Evolutionary conservation across 1,140 invertebrate genomes (phyloP).

Genomic region (Choristoneura fumiferana): DNA sequence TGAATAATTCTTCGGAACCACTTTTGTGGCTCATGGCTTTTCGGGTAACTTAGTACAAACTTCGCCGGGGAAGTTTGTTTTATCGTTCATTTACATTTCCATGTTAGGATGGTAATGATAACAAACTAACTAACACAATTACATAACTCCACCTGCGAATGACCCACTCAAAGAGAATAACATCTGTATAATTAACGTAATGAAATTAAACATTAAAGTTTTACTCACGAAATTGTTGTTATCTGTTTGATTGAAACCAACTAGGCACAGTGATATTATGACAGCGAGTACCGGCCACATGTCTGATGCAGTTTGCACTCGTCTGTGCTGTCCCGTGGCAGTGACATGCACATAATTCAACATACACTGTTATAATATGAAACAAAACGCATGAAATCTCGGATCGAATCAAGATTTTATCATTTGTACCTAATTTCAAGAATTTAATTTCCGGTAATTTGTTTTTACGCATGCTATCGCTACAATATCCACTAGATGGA

Average conservation of each 20-base stretch:
- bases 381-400: neutral
- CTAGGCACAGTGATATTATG: neutral
- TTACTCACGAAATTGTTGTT: slow-evolving; percentile 15
- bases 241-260: slow-evolving; percentile 13
- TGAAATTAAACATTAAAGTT: slow-evolving; percentile 2
- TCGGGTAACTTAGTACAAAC: slow-evolving; percentile 1
- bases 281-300: neutral
- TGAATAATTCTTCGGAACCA: neutral
- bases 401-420: neutral
- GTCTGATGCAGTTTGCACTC: slow-evolving; percentile 11
- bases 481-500: too few species aligned
- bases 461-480: neutral
- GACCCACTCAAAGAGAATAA: slow-evolving; percentile 5
- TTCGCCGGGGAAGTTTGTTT: neutral
- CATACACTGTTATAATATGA: neutral
- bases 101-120: neutral
- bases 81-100: slow-evolving; percentile 6
- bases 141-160: neutral
- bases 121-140: neutral
- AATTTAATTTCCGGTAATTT: slow-evolving; percentile 33
- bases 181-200: neutral
- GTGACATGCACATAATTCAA: neutral
- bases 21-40: neutral
- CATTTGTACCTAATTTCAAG: slow-evolving; percentile 22
- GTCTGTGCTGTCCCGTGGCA: neutral